Evolutionary conservation across 2,113 vertebrate species (phyloP).

Genomic region (Thamnophis sirtalis): DNA sequence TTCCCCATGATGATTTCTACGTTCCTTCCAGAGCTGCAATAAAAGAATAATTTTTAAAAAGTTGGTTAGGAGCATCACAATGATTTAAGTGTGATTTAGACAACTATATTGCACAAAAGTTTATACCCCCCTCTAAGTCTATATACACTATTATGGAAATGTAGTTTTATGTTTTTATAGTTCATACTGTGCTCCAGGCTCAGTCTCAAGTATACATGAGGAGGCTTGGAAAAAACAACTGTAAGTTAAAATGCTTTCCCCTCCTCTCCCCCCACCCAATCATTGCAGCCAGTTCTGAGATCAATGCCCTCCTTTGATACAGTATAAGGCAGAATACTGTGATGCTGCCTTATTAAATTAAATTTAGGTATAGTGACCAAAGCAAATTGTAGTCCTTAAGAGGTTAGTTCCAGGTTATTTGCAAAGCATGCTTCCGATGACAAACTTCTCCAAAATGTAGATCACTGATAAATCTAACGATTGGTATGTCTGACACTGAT

Average conservation of each 20-base stretch:
- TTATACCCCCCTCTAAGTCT: neutral
- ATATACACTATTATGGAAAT: neutral
- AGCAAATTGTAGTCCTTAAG: neutral
- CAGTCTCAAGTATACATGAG: neutral
- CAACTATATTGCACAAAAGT: neutral
- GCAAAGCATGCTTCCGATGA: neutral
- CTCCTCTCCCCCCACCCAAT: too few relatives aligned
- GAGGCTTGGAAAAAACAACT: neutral
- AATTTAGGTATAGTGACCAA: neutral
- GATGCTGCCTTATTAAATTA: neutral
- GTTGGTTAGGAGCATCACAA: neutral
- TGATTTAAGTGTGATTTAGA: conserved; percentile 11
- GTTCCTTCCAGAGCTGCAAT: conserved; percentile 51
- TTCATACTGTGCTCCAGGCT: neutral
- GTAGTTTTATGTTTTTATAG: neutral
- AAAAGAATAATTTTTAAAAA: conserved; percentile 3
- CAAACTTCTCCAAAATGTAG: neutral
- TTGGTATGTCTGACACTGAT: neutral
- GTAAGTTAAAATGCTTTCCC: neutral
- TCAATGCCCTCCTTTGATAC: neutral
- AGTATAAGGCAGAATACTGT: too few relatives aligned
- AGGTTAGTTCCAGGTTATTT: neutral
- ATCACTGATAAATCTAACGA: neutral
- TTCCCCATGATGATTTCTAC: conserved; percentile 63
- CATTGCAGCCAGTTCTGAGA: neutral